These are phyloP conservation scores for Phylloscopus collybita DNA, from an alignment of 2,797 vertebrate genomes.

Conservation along the genomic window DNA sequence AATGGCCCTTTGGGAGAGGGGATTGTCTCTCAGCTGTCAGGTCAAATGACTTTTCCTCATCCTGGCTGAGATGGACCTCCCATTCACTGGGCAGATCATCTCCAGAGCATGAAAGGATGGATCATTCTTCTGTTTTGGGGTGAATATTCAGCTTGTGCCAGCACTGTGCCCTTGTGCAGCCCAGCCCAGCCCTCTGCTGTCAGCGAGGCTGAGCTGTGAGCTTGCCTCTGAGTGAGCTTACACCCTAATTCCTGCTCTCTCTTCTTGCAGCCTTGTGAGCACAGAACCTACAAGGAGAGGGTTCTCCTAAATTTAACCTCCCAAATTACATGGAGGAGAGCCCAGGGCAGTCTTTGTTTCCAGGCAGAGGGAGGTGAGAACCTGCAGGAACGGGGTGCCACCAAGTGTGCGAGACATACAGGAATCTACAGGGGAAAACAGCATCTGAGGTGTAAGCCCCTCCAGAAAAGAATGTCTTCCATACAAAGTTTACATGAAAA, in stretches of 20 bases:
- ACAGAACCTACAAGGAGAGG: not conserved
- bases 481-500: not conserved
- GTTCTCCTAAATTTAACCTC: not conserved
- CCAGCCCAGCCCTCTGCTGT: not conserved
- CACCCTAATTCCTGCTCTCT: not conserved
- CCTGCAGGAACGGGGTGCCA: not conserved
- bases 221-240: not conserved
- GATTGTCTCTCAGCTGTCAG: not conserved
- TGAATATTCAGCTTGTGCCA: not conserved
- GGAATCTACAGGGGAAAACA: not conserved
- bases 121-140: not conserved
- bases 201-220: not conserved
- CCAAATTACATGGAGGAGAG: not conserved
- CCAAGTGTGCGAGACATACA: not conserved
- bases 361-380: not conserved
- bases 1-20: not conserved
- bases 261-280: not conserved
- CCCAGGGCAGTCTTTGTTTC: not conserved
- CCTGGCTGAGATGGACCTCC: not conserved
- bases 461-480: not conserved
- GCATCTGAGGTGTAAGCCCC: not conserved
- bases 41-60: not conserved
- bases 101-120: not conserved
- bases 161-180: not conserved
- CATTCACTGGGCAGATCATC: not conserved